Conservation (phyloP, 1,140 invertebrate genomes). For the Chionoecetes opilio region DNA sequence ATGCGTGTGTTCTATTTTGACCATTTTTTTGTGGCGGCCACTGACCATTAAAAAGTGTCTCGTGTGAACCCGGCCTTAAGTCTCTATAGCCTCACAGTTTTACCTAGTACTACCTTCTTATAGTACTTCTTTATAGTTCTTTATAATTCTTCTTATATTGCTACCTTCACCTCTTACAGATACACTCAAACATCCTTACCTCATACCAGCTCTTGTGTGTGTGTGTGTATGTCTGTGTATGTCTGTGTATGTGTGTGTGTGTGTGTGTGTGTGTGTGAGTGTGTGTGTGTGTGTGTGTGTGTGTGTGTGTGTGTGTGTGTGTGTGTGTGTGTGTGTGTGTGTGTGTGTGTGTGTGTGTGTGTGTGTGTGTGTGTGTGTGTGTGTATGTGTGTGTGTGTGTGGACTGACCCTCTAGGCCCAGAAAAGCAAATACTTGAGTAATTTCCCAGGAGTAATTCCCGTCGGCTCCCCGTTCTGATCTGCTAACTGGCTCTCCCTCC, state of each 20-base stretch:
- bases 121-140: neutral
- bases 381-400: neutral
- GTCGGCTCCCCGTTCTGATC: neutral
- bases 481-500: neutral
- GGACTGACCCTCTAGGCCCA: neutral
- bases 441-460: neutral
- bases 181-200: neutral
- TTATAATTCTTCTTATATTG: neutral
- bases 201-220: neutral
- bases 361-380: slow-evolving; percentile 25
- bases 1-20: too few species aligned
- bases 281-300: too few species aligned
- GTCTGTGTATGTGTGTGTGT: too few species aligned
- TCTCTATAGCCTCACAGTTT: too few species aligned
- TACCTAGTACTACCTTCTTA: too few species aligned
- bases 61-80: too few species aligned
- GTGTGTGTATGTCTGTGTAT: too few species aligned
- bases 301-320: neutral
- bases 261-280: too few species aligned
- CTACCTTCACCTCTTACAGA: neutral
- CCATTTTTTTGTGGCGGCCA: too few species aligned
- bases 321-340: slow-evolving; percentile 8
- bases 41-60: too few species aligned
- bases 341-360: slow-evolving; percentile 7
- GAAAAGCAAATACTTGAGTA: neutral